A percentile compares a stretch with the other conserved stretches of the same genome.
phyloP scores from a whole-genome alignment of 30 jellyfish, hydroid and myxozoan genomes.

The Aurelia sp. region DNA sequence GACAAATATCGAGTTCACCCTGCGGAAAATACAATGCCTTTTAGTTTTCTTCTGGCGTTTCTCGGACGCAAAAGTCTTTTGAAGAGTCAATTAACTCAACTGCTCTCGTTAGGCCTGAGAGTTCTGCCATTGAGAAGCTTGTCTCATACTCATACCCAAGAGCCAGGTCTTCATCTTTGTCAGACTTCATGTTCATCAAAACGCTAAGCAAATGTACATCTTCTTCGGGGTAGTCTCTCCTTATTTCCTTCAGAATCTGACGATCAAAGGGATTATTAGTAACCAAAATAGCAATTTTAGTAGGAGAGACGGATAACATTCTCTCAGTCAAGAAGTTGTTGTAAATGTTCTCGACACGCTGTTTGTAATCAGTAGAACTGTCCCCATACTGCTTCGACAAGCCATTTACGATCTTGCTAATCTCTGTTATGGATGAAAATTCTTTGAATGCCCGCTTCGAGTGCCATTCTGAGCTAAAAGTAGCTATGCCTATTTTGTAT shows the following conservation, averaged over 20 bases:
- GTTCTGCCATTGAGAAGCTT: slow-evolving; percentile 34
- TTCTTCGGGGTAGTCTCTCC: slow-evolving; percentile 50
- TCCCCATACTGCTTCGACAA: background rate
- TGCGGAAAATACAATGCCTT: no score
- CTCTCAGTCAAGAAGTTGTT: slow-evolving; percentile 31
- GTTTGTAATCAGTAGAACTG: background rate
- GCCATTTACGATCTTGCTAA: background rate
- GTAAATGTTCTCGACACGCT: background rate
- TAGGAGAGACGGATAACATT: slow-evolving; percentile 41
- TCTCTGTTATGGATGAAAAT: background rate
- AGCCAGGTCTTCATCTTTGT: background rate
- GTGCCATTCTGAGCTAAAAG: slow-evolving; percentile 11
- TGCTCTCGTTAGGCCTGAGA: background rate
- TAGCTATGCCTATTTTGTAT: slow-evolving; percentile 24
- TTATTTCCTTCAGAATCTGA: background rate
- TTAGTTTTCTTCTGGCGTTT: background rate
- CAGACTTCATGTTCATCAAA: slow-evolving; percentile 17
- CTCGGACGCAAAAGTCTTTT: background rate
- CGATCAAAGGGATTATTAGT: slow-evolving; percentile 36
- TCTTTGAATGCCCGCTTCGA: background rate
- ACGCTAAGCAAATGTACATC: slow-evolving; percentile 28
- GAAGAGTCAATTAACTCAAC: background rate
- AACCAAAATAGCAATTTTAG: slow-evolving; percentile 36
- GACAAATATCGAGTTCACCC: no score
- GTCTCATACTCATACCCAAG: slow-evolving; percentile 27